phyloP scores from a whole-genome alignment of 2,113 vertebrate species.

The Corydoras maculifer region DNA sequence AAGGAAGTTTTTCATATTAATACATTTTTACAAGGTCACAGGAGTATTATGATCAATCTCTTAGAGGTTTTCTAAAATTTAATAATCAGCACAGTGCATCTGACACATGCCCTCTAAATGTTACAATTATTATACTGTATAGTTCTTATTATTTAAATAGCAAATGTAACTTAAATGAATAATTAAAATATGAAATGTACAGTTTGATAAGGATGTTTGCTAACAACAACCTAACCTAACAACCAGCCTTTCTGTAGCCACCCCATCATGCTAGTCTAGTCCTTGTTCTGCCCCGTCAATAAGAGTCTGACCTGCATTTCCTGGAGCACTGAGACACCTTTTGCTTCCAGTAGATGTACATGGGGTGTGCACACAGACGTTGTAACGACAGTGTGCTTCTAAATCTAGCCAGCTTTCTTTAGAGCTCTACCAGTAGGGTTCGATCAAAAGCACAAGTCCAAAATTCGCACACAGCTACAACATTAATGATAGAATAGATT shows the following conservation, averaged over 20 bases:
- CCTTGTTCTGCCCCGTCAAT: constrained; percentile 9
- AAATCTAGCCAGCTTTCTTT: no score
- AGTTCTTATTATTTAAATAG: no score
- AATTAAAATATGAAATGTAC: no score
- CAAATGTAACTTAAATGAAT: no score
- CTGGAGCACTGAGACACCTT: background rate
- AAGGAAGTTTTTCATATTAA: no score
- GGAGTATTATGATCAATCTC: no score
- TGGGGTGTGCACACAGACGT: constrained; percentile 8
- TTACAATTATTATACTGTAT: no score
- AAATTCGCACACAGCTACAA: background rate
- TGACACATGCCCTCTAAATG: no score
- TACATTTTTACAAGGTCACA: no score
- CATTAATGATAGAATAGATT: background rate
- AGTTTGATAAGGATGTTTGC: background rate
- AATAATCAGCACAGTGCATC: no score
- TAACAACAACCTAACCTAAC: background rate
- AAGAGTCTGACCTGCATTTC: background rate
- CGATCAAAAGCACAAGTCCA: constrained; percentile 1
- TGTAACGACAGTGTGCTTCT: constrained; percentile 1
- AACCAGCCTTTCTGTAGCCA: background rate
- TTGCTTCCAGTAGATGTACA: background rate
- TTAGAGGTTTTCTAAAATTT: no score
- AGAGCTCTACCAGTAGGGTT: no score
- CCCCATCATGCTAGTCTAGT: background rate